Base-by-base conservation (phyloP, 2,113 vertebrate genomes). In the Agelaius phoeniceus region DNA sequence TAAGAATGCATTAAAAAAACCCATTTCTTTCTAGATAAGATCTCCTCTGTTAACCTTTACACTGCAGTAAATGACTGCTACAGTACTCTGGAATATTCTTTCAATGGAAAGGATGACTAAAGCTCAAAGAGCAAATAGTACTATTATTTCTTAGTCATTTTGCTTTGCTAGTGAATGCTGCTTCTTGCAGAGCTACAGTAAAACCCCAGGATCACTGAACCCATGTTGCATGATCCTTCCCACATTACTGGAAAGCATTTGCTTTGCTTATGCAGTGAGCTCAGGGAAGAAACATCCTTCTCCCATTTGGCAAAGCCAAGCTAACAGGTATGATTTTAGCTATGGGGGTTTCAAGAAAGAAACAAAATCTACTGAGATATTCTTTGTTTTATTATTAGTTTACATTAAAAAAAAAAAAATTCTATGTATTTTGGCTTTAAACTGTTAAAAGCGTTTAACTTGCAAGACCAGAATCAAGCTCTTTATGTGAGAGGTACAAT, bases 41-140 rank as follows among this genome's bases (percentile, higher is more conserved):
- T 62, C 49, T 41, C 55, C 23, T 33, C 22, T 43, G 31, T 72
- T 96, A 93, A 97, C 51, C 87, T 96, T 96, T 91, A 74, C n/a
- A 75, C 73, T 39, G 67, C 27, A 93, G 35, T 93, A 96, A 95
- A 78, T 44, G 91, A 93, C 71, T 62, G 37, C n/a, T 63, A 79
- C 49, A 91, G 84, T 48, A 73, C 58, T 87, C 65, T 93, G 84
- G 55, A 80, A 95, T 85, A 37, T 21, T 75, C 67, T 62, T 51
- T 94, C 72, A 89, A 67, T 80, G 94, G 97, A 97, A 97, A 97
- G 76, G 22, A 73, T 96, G 87, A 97, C 65, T 96, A 63, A 52
- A 75, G 62, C 48, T 84, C 90, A 71, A 87, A 63, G 63, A 90
- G 41, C 87, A 96, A 95, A 54, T 2, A 15, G 35, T 28, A 62